Conservation (phyloP, 2,113 vertebrate genomes). For the Podocnemis expansa region DNA sequence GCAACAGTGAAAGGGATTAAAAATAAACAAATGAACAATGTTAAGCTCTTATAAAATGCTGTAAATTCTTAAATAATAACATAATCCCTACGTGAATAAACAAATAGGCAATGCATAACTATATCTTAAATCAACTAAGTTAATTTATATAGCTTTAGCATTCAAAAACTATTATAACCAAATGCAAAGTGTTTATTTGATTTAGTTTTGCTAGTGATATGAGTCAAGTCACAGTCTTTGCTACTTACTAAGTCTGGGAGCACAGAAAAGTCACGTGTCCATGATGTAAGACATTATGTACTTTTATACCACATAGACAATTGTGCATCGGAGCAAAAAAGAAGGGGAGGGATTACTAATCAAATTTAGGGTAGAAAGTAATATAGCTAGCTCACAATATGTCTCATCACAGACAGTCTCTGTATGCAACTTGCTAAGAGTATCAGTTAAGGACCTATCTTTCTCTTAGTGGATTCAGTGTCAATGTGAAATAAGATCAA, state of each 20-base stretch:
- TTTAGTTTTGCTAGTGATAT: background rate
- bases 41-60: constrained; percentile 9
- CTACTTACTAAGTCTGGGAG: background rate
- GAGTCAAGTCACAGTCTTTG: background rate
- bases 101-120: constrained; percentile 15
- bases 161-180: background rate
- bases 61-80: constrained; percentile 23
- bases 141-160: background rate
- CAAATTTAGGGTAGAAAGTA: constrained; percentile 30
- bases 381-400: background rate
- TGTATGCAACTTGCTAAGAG: background rate
- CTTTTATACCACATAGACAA: constrained; percentile 42
- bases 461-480: background rate
- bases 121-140: background rate
- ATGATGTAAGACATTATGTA: constrained; percentile 21
- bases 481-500: background rate
- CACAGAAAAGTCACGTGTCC: background rate
- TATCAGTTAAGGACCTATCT: background rate
- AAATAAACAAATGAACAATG: constrained; percentile 45
- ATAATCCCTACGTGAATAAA: constrained; percentile 18
- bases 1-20: constrained; percentile 51
- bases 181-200: background rate
- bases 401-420: background rate
- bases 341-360: constrained; percentile 21
- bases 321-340: constrained; percentile 56